phyloP scores from a whole-genome alignment of 2,797 vertebrate species.

The Etheostoma nigrum region DNA sequence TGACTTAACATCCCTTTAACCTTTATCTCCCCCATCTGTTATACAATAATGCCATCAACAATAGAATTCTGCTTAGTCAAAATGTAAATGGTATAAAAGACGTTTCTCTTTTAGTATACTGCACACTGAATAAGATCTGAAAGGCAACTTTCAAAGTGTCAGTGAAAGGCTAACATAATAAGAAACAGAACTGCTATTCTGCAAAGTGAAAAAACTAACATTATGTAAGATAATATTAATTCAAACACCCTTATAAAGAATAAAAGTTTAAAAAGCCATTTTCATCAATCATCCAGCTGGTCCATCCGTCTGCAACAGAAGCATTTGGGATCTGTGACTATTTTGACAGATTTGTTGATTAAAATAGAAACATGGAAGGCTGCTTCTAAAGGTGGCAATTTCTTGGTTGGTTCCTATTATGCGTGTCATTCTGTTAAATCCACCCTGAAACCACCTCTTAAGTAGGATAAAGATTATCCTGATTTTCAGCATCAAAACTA shows the following conservation, averaged over 20 bases:
- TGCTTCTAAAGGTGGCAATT: constrained; percentile 32
- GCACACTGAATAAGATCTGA: not conserved
- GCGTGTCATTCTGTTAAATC: constrained; percentile 49
- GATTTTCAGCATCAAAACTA: constrained; percentile 44
- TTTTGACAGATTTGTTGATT: constrained; percentile 44
- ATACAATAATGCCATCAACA: constrained; percentile 19
- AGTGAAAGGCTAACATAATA: not conserved
- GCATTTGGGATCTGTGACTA: constrained; percentile 14
- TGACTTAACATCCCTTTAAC: constrained; percentile 27
- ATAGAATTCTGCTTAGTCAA: not conserved
- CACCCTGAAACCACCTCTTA: constrained; percentile 52
- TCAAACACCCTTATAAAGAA: constrained; percentile 9
- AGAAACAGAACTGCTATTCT: not conserved
- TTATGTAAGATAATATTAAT: not conserved
- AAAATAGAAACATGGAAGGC: constrained; percentile 49
- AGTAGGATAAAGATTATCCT: constrained; percentile 64
- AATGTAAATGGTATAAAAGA: not conserved
- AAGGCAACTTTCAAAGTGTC: not conserved
- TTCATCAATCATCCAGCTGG: constrained; percentile 39
- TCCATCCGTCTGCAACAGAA: constrained; percentile 27
- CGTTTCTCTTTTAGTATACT: not conserved
- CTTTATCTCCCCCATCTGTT: constrained; percentile 6
- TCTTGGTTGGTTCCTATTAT: constrained; percentile 41
- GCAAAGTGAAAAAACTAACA: not conserved
- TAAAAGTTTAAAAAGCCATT: constrained; percentile 8